Evolutionary conservation across 1,140 invertebrate species (phyloP), one percentile per base, ranked within the genome.

Genomic region (Halictus rubicundus): DNA sequence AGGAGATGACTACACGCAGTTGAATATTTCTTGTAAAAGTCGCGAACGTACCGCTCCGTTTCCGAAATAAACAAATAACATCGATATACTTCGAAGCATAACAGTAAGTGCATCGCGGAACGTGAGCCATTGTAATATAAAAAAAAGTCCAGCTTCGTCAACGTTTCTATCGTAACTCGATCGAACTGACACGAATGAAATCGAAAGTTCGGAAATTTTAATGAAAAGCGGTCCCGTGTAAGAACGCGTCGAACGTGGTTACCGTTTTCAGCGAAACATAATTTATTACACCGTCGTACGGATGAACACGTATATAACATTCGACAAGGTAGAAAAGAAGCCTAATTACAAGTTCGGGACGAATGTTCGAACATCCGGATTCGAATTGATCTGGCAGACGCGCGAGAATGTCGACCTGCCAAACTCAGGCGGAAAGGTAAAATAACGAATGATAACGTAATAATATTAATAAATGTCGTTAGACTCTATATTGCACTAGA

Each of bases 401-500:
- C 16, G 73, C 25, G 65, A 72, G 21, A n/a, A 57, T 23, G 6
- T 7, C 8, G 19, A 60, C 21, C 3, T 21, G 27, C 60, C 42
- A 12, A 9, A 60, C 39, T 25, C 39, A 37, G 16, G 65, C 9
- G 21, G 25, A 23, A 19, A 71, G 32, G 37, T 7, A 66, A 79
- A 68, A 74, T 49, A 79, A 79, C 52, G 19, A 68, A 12, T 23
- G 52, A n/a, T 49, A 74, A 79, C 39, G 27, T 74, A 73, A 59
- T 66, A 52, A 52, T 37, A 16, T 52, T 73, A n/a, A 23, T 65
- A 87, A 86, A 90, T 75, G 75, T 88, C 83, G 83, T 87, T 92
- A 92, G 87, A 85, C 80, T 85, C 89, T 92, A 92, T 92, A 93
- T 93, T 93, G 92, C 92, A 93, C 92, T 93, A 92, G 73, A 91